Evolutionary conservation across 2,797 vertebrate species (phyloP).

Genomic region (Decapterus maruadsi): DNA sequence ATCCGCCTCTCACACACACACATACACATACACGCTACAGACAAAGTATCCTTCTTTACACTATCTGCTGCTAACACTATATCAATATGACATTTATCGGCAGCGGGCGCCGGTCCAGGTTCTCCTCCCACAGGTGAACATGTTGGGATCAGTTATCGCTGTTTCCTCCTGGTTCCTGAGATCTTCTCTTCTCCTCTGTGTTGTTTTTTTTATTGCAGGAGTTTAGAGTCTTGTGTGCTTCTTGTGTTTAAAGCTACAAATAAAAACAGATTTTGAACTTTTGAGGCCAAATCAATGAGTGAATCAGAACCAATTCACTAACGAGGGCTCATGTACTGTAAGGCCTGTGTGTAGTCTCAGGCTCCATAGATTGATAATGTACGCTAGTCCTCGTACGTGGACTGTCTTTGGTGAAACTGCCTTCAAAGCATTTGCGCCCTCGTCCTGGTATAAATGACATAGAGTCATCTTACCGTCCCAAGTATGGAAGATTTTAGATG

Average conservation of each 20-base stretch:
- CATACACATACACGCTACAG: slow-evolving; percentile 9
- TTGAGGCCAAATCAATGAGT: background rate
- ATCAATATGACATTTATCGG: slow-evolving; percentile 11
- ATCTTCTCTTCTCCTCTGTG: background rate
- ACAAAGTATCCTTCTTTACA: slow-evolving; percentile 45
- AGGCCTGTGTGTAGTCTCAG: too few species aligned
- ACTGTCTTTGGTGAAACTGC: too few species aligned
- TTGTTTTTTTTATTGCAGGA: background rate
- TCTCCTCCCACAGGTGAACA: background rate
- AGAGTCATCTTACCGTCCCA: too few species aligned
- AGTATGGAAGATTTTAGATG: too few species aligned
- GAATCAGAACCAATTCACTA: too few species aligned
- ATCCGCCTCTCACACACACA: slow-evolving; percentile 38
- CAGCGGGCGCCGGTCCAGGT: background rate
- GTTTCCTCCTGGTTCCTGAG: background rate
- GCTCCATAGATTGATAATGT: too few species aligned
- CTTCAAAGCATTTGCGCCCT: too few species aligned
- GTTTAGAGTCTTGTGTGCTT: background rate
- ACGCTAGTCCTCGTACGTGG: too few species aligned
- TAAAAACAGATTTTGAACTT: too few species aligned
- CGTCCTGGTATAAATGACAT: too few species aligned
- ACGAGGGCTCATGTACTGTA: too few species aligned
- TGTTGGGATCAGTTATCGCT: background rate
- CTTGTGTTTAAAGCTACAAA: background rate
- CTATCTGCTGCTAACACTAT: slow-evolving; percentile 11